These are phyloP conservation scores for Micronycteris hirsuta DNA, from an alignment of 2,113 vertebrate species.

Conservation along the genomic window DNA sequence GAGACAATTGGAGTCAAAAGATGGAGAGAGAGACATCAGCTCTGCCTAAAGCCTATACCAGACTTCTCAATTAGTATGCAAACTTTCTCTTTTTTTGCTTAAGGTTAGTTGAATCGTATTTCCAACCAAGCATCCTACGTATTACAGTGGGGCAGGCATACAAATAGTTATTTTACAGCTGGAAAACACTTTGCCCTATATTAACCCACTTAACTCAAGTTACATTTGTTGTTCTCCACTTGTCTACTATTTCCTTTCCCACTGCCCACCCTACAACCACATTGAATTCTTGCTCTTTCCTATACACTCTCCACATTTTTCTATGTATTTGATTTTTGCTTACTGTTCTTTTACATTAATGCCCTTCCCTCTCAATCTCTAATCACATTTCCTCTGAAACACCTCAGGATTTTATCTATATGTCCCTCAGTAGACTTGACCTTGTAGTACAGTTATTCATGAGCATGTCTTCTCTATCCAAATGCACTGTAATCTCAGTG, in stretches of 20 bases:
- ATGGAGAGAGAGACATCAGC: background rate
- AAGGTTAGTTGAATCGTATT: conserved; percentile 17
- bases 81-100: background rate
- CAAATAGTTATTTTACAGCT: conserved; percentile 6
- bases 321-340: conserved; percentile 2
- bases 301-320: background rate
- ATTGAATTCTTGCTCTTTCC: background rate
- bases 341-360: conserved; percentile 7
- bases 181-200: background rate
- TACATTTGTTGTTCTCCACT: conserved; percentile 2
- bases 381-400: conserved; percentile 24
- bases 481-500: background rate
- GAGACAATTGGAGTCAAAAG: background rate
- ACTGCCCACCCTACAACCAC: background rate
- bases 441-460: background rate
- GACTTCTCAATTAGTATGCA: background rate
- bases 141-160: background rate
- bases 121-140: background rate
- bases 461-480: background rate
- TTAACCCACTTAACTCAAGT: conserved; percentile 5
- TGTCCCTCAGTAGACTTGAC: background rate
- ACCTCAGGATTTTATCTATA: background rate
- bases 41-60: background rate
- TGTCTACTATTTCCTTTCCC: background rate
- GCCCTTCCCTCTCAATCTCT: conserved; percentile 17